Base-by-base conservation (phyloP, 2,888 invertebrate species). In the Eilema griseolum region DNA sequence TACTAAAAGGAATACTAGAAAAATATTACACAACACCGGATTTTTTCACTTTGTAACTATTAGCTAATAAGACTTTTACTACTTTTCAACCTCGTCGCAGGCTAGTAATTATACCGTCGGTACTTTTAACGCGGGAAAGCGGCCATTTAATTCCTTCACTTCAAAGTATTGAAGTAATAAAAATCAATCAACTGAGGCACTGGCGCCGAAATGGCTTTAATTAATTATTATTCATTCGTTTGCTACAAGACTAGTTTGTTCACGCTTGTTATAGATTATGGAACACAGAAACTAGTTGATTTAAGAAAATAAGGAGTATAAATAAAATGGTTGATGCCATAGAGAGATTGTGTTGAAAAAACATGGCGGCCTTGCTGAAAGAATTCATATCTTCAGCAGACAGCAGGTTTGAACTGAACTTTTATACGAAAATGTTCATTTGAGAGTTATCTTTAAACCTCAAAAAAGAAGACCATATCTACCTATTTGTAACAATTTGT, bases 131-230 rank as follows among this genome's bases (percentile, higher is more conserved):
- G 62, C 60, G 14, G 56, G 64, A 72, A 63, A 72, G 70, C 66
- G 66, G 61, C 23, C n/a, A 46, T 64, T 65, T 71, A 69, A 76
- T 72, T 66, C 52, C n/a, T 28, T 70, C 66, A 62, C 28, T 70
- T 68, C 61, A 65, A 76, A 63, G 41, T 67, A 80, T 80, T 65
- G 69, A 72, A 56, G 78, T 75, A 77, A 82, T 82, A 82, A 82
- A 82, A 82, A 76, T 82, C 82, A 82, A 82, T 82, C 77, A 82
- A 79, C 65, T 16, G 16, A 75, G 71, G 57, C 57, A 24, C 56
- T 80, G 76, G 75, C 78, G 82, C 80, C 82, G 78, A 71, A 76
- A 76, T 76, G 23, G 71, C 14, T 74, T 77, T 74, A 75, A 82
- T 82, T 80, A 82, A 80, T 74, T 76, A 80, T 74, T 76, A 67